Base-by-base conservation (phyloP, 2,888 invertebrate species). In the Stenchaetothrips biformis region DNA sequence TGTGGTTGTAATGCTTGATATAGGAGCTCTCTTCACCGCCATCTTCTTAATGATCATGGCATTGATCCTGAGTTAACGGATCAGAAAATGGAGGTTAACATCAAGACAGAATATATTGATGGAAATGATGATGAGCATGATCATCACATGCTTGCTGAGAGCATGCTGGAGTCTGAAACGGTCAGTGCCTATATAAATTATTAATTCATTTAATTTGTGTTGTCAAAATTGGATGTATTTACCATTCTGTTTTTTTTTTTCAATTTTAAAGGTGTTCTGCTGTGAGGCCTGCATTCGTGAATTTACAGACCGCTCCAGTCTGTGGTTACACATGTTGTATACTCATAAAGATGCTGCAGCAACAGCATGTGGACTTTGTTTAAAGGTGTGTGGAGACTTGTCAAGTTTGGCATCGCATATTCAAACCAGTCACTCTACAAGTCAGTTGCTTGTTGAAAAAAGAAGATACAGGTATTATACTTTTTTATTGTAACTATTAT, bases 321-420 rank as follows among this genome's bases (percentile, higher is more conserved):
- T 90, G 47, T 90, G 89, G 88, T 84, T 88, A 62, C 90, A 90
- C 83, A 87, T 90, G 83, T 86, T 89, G 18, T 87, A 89, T 16
- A 88, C 88, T 47, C 90, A 90, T 83, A 87, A 88, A 80, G 87
- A 88, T 82, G 87, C 87, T 80, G 88, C 90, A 4, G 87, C 89
- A 3, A 87, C 89, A 80, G 87, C 89, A 7, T 90, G 90, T 83
- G 90, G 90, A 9, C 86, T 90, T 62, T 90, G 90, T 83, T 84
- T 90, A 77, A 87, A 89, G 83, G 88, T 90, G 77, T 88, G 89
- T 81, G 85, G 85, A 4, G 87, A 89, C 79, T 88, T 88, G 82
- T 84, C 85, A 1, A 88, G 88, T 82, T 85, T 90, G n/a, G 85
- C 87, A 78, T 87, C 86, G 82, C 90, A 90, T 83, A 86, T 90